phyloP scores from a whole-genome alignment of 1,140 invertebrate species.

The Ptiloglossa arizonensis region DNA sequence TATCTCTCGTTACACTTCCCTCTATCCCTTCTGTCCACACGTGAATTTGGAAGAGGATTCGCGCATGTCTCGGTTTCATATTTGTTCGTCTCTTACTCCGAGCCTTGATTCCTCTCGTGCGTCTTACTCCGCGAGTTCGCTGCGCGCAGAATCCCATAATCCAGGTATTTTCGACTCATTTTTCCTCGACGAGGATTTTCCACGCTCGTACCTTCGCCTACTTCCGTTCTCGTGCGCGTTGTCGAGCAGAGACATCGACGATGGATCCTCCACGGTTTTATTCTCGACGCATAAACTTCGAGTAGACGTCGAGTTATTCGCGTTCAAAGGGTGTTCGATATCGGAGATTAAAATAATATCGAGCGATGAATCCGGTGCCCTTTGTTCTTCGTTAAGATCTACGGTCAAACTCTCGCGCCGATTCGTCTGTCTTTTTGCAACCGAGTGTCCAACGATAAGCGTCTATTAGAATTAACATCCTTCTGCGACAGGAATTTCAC shows the following conservation, averaged over 20 bases:
- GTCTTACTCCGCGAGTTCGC: neutral
- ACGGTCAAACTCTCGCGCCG: too few species aligned
- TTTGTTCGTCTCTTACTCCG: slow-evolving; percentile 17
- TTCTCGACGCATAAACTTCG: neutral
- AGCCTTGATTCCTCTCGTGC: slow-evolving; percentile 11
- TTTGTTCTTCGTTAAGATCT: too few species aligned
- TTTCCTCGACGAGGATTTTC: neutral
- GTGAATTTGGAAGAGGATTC: slow-evolving; percentile 19
- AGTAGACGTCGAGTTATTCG: neutral
- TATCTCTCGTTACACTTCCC: neutral
- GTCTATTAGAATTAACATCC: too few species aligned
- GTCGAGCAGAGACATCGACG: neutral
- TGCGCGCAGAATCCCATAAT: neutral
- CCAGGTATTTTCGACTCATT: neutral
- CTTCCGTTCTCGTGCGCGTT: neutral
- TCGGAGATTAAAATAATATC: too few species aligned
- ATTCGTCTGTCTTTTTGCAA: too few species aligned
- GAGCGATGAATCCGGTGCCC: too few species aligned
- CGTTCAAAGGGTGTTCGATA: too few species aligned
- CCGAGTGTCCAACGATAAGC: too few species aligned
- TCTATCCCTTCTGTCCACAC: neutral
- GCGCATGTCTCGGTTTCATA: slow-evolving; percentile 23
- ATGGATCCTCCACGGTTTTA: neutral
- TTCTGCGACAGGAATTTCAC: too few species aligned
- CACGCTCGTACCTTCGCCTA: neutral